phyloP scores from a whole-genome alignment of 2,113 vertebrate species.

The Pipra filicauda region DNA sequence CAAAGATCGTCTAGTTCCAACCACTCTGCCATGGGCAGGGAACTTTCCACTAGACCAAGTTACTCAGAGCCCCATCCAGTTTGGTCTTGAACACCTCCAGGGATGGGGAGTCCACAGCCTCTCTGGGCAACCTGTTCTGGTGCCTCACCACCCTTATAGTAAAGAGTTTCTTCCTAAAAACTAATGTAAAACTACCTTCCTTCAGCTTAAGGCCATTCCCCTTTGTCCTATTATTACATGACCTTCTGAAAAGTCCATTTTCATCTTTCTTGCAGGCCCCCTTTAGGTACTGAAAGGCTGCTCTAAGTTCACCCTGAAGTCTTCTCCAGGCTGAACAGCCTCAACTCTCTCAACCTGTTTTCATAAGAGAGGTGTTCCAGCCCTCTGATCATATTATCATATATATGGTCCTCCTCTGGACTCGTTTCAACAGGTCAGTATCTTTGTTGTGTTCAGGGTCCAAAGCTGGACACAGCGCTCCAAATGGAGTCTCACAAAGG shows the following conservation, averaged over 20 bases:
- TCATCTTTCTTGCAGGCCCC: too few relatives aligned
- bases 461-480: not conserved
- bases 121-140: not conserved
- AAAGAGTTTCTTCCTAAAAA: not conserved
- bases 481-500: not conserved
- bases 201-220: not conserved
- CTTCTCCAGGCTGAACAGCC: not conserved
- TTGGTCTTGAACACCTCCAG: not conserved
- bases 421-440: not conserved
- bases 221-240: not conserved
- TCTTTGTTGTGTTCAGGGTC: not conserved
- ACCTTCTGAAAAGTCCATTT: not conserved
- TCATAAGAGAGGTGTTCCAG: not conserved
- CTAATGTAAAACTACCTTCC: not conserved
- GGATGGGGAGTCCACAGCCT: not conserved
- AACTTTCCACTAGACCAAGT: not conserved
- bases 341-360: too few relatives aligned
- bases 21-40: not conserved
- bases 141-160: not conserved
- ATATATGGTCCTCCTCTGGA: not conserved
- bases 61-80: not conserved
- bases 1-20: not conserved
- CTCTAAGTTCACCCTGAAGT: not conserved
- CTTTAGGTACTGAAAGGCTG: not conserved
- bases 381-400: not conserved